Conservation (phyloP, 2,113 vertebrate genomes). For the Macquaria ambigua region DNA sequence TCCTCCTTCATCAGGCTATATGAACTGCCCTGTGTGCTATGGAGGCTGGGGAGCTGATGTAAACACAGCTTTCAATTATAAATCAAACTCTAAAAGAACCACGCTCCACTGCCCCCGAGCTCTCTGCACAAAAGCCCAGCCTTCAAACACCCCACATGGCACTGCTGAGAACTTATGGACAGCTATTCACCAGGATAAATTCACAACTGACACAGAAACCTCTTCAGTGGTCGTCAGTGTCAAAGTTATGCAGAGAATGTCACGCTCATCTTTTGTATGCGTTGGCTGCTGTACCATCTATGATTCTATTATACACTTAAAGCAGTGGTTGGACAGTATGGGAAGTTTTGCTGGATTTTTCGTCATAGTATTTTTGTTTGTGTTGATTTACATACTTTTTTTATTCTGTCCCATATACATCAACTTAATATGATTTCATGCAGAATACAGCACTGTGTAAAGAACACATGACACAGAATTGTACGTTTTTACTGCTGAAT, state of each 20-base stretch:
- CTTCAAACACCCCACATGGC: constrained; percentile 54
- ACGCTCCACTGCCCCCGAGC: constrained; percentile 50
- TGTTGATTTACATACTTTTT: neutral
- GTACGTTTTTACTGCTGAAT: neutral
- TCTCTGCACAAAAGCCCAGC: constrained; percentile 62
- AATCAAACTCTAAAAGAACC: constrained; percentile 71
- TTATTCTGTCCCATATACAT: neutral
- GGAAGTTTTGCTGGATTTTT: neutral
- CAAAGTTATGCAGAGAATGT: constrained; percentile 55
- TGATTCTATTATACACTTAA: neutral
- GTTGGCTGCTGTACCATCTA: neutral
- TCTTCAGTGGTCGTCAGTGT: constrained; percentile 14
- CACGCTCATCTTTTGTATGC: constrained; percentile 25
- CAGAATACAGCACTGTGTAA: neutral
- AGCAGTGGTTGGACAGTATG: neutral
- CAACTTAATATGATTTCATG: neutral
- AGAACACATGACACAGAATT: neutral
- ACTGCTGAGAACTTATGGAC: constrained; percentile 50
- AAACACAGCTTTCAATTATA: constrained; percentile 79
- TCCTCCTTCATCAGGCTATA: constrained; percentile 28
- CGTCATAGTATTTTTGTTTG: neutral
- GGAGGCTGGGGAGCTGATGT: constrained; percentile 63
- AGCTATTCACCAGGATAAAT: constrained; percentile 26
- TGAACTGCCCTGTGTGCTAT: constrained; percentile 57
- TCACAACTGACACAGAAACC: constrained; percentile 29